phyloP scores from a whole-genome alignment of 2,797 vertebrate species.

The Neomorphus geoffroyi region DNA sequence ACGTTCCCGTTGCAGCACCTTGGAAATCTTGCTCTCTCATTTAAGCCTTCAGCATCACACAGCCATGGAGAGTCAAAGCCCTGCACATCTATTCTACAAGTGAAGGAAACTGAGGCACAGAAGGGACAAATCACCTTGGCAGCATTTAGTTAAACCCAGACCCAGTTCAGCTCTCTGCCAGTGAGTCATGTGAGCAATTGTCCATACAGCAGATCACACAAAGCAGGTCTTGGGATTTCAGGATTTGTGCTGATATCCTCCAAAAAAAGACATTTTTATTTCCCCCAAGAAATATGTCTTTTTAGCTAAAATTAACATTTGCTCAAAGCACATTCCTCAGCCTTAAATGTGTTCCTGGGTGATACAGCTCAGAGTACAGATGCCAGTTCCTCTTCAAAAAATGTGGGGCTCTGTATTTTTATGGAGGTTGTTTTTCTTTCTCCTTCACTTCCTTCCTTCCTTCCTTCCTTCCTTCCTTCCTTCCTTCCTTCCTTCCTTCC shows the following conservation, averaged over 20 bases:
- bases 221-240: not conserved
- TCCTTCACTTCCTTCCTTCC: not conserved
- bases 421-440: not conserved
- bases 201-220: not conserved
- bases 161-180: not conserved
- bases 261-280: not conserved
- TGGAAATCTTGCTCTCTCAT: not conserved
- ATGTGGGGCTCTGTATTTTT: not conserved
- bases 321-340: not conserved
- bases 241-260: not conserved
- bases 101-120: not conserved
- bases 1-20: not conserved
- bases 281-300: accelerated
- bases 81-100: not conserved
- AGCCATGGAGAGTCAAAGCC: not conserved
- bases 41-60: not conserved
- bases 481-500: not conserved
- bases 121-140: not conserved
- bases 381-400: not conserved
- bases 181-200: not conserved
- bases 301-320: not conserved
- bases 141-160: not conserved
- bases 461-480: not conserved
- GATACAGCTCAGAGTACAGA: not conserved
- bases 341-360: not conserved